Conservation (phyloP, 1,140 invertebrate species). For the Diabrotica virgifera region DNA sequence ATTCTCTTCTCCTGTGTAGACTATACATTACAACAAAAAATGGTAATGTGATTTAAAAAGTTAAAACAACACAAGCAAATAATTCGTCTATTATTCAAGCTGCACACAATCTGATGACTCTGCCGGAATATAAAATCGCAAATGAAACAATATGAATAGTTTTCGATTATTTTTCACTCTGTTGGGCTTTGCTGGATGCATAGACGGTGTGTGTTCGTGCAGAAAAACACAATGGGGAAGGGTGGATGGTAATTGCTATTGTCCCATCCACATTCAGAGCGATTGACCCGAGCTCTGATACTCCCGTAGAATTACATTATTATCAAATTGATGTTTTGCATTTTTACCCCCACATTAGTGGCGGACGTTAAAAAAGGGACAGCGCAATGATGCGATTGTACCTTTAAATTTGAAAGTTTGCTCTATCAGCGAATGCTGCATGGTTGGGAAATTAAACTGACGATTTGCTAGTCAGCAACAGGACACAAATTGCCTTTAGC, state of each 20-base stretch:
- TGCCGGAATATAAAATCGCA: conserved; percentile 7
- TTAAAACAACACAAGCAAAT: too few species aligned
- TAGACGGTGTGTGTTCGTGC: conserved; percentile 29
- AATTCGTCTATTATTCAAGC: background rate
- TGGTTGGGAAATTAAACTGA: too few species aligned
- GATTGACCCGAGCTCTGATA: conserved; percentile 32
- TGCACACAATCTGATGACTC: background rate
- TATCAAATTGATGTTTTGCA: conserved; percentile 1
- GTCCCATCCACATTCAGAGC: conserved; percentile 36
- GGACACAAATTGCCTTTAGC: too few species aligned
- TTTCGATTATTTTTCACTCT: conserved; percentile 37
- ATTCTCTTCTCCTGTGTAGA: too few species aligned
- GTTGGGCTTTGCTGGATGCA: conserved; percentile 30
- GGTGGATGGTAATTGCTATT: conserved; percentile 37
- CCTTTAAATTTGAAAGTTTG: too few species aligned
- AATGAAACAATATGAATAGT: conserved; percentile 30
- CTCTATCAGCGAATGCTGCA: too few species aligned
- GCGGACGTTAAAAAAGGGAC: too few species aligned
- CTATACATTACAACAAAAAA: too few species aligned
- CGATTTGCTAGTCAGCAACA: too few species aligned
- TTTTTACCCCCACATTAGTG: background rate
- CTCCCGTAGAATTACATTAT: conserved; percentile 24
- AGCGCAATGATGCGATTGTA: too few species aligned
- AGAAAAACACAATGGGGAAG: conserved; percentile 38
- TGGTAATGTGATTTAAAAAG: too few species aligned